These are phyloP conservation scores for Drosophila pruinosa DNA, from an alignment of 1,140 invertebrate genomes.

Conservation along the genomic window DNA sequence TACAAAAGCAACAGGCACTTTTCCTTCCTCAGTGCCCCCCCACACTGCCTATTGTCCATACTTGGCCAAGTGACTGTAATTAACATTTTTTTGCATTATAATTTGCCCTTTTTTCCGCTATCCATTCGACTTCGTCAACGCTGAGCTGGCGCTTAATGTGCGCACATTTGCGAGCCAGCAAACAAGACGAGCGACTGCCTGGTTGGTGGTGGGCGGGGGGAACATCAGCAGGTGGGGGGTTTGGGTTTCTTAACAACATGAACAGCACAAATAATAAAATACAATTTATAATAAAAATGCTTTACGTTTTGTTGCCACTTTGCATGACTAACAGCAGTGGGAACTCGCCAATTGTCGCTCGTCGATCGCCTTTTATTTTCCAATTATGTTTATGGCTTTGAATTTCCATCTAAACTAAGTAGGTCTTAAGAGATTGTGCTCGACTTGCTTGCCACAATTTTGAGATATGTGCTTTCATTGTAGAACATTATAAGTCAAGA, in stretches of 20 bases:
- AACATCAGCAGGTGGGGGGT: conserved; percentile 8
- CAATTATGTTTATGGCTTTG: background rate
- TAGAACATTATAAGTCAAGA: no score
- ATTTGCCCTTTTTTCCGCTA: conserved; percentile 68
- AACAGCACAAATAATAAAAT: conserved; percentile 6
- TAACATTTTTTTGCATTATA: conserved; percentile 79
- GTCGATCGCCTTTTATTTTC: background rate
- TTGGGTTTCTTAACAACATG: conserved; percentile 17
- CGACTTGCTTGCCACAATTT: no score
- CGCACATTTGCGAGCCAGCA: conserved; percentile 56
- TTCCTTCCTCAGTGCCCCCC: background rate
- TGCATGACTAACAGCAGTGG: conserved; percentile 57
- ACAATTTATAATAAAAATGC: conserved; percentile 44
- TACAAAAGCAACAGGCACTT: conserved; percentile 56
- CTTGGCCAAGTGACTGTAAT: conserved; percentile 62
- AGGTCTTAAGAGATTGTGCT: background rate
- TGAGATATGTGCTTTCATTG: no score
- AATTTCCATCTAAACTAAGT: background rate
- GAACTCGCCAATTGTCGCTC: conserved; percentile 13
- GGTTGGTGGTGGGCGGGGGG: background rate
- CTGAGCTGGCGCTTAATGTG: conserved; percentile 65
- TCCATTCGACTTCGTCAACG: conserved; percentile 27
- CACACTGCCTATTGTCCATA: background rate
- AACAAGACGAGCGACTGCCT: conserved; percentile 5
- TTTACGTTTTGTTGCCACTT: conserved; percentile 35